Evolutionary conservation across 2,113 vertebrate species (phyloP), one percentile per base, ranked within the genome.

Genomic region (Aptenodytes forsteri): DNA sequence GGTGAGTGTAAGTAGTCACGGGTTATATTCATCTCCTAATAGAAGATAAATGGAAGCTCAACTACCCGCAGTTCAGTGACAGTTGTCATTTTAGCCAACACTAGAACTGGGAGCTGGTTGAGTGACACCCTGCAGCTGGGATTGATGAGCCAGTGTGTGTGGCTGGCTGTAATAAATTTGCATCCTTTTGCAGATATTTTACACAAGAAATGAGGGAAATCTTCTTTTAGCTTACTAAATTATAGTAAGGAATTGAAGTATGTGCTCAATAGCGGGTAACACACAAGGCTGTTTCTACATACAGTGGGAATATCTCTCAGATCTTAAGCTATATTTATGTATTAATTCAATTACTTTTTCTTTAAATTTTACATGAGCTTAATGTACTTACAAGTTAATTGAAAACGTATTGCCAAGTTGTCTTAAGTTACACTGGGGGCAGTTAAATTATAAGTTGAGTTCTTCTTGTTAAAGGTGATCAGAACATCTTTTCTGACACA

Each of bases 281-380:
- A 20, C 40, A 47, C 2, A 27, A 16, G 38, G 22, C 18, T 90
- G 22, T 75, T 94, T 55, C 58, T 69, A 34, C 3, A 2, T 36
- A 42, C 58, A 1, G 1, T 38, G 25, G 58, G 54, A 85, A 47
- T 11, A 20, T 55, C 9, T 88, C 70, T 78, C 34, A 23, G 18
- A 61, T 86, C 54, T 80, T 61, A 26, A 81, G 58, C 40, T 83
- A 5, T 77, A 80, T 72, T 89, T 76, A n/a, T 83, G 7, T 64
- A 80, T 90, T 93, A 75, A 79, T 92, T 90, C 62, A 47, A 13
- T 95, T 93, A 92, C 67, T 79, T 61, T 12, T 44, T 86, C 49
- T 83, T 82, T 83, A 61, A 89, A 76, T 94, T 94, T 94, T 83
- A 69, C 47, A 23, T 69, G 83, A 86, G 13, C 44, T 72, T 86